Base-by-base conservation (phyloP, 2,113 vertebrate genomes). In the Strigops habroptila region DNA sequence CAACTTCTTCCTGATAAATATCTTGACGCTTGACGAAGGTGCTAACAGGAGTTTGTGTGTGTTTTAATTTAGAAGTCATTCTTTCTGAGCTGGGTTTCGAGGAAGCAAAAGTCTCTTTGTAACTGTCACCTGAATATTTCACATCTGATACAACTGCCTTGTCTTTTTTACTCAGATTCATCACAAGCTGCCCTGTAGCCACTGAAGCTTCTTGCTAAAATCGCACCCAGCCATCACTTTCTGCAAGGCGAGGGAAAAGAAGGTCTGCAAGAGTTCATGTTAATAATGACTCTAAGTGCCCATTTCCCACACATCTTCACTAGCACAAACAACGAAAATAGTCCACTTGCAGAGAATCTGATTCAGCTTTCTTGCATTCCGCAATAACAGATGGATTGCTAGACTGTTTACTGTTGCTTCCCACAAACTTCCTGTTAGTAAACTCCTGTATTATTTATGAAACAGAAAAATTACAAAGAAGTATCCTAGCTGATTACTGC, bases 401-500 rank as follows among this genome's bases (percentile, higher is more conserved):
- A 98, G 98, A 98, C 97, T 98, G 98, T 98, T 98, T 98, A 98
- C 97, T 97, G 97, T 97, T 96, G 96, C 95, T 97, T 96, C 97
- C 98, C 97, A 98, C 97, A 97, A 97, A 98, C 97, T 98, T 98
- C 98, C 98, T 98, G 97, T 97, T 97, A 95, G 97, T 98, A 98
- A 98, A 98, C 98, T 97, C 96, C 98, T 98, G 96, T 98, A 97
- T 98, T 98, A 98, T 98, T 98, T 98, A 98, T 98, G 98, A 98
- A 98, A 98, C 96, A 96, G 96, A 96, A 98, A 98, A 98, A 97
- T 97, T 97, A 97, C 97, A 97, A 97, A 98, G 97, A 93, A 97
- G 91, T 93, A 94, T 97, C 96, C 89, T 96, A 83, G 95, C 79
- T 97, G 95, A 98, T 98, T 97, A 93, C 86, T 96, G 97, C 96